These are phyloP conservation scores for Cataglyphis livida DNA, from an alignment of 2,888 invertebrate species.

Conservation along the genomic window DNA sequence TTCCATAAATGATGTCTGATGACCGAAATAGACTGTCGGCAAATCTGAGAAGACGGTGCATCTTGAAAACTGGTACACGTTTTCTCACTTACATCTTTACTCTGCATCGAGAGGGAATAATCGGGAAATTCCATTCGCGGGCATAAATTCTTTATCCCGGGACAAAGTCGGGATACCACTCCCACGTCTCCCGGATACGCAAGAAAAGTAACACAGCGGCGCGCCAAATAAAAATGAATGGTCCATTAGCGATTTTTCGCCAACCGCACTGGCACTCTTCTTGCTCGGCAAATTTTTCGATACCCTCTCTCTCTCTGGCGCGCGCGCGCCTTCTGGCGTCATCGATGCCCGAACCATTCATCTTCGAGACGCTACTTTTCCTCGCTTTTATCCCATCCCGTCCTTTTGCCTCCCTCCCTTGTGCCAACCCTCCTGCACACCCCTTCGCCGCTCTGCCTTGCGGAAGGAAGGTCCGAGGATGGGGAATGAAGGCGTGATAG, in stretches of 20 bases:
- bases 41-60: neutral
- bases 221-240: constrained; percentile 70
- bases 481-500: constrained; percentile 81
- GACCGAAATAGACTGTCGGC: neutral
- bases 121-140: constrained; percentile 44
- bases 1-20: neutral
- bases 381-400: constrained; percentile 54
- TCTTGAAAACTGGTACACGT: constrained; percentile 31
- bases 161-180: constrained; percentile 37
- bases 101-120: constrained; percentile 33
- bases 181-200: constrained; percentile 27
- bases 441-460: constrained; percentile 55
- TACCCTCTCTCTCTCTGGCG: constrained; percentile 44
- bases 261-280: constrained; percentile 41
- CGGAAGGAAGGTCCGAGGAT: constrained; percentile 67
- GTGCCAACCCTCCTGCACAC: neutral
- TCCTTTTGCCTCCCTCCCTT: neutral
- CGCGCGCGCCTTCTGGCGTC: constrained; percentile 58
- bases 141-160: constrained; percentile 50
- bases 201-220: constrained; percentile 60
- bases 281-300: constrained; percentile 60
- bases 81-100: constrained; percentile 31
- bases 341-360: constrained; percentile 75
- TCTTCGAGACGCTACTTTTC: constrained; percentile 72
- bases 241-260: constrained; percentile 67